Evolutionary conservation across 2,888 invertebrate genomes (phyloP), one percentile per base, ranked within the genome.

Genomic region (Morpho deidamia): DNA sequence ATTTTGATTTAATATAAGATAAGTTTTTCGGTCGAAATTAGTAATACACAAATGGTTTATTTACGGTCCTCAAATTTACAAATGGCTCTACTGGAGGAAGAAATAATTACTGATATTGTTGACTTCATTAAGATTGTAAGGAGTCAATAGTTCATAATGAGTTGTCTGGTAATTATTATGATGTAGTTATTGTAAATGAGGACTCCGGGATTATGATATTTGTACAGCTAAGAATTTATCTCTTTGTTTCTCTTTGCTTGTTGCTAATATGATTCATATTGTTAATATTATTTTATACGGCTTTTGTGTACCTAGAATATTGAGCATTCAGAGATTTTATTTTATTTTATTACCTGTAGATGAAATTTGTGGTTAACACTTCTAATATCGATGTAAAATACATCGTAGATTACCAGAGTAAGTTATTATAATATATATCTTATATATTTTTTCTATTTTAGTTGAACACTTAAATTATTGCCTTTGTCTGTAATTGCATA

Each of bases 141-240:
- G 41, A 46, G 53, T 38, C 47, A 47, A 43, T 47, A 53, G 7
- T 12, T 42, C 2, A 23, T 42, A 42, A 11, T 41, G 8, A 41
- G 7, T 12, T 41, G 5, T n/a, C 37, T 37, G 40, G 44, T 41
- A 44, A 33, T 49, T 23, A 44, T 40, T 32, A 52, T 72, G 73
- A 74, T 71, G 66, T 73, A 70, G 60, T 66, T 65, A 74, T 70
- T 81, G 74, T 66, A 79, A 82, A 84, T 78, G 78, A 82, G 76
- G 72, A 74, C 73, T 71, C 71, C 70, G 68, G 76, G 74, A 78
- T 69, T 66, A 70, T 55, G 60, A 49, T 65, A 65, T 70, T 69
- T 74, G 62, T 64, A 55, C 64, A 61, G 64, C 39, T 63, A 63
- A 68, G 60, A 59, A 60, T 64, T 65, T 66, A 58, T 64, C 54